Conservation (phyloP, 1,140 invertebrate genomes). For the Drosophila lacertosa region DNA sequence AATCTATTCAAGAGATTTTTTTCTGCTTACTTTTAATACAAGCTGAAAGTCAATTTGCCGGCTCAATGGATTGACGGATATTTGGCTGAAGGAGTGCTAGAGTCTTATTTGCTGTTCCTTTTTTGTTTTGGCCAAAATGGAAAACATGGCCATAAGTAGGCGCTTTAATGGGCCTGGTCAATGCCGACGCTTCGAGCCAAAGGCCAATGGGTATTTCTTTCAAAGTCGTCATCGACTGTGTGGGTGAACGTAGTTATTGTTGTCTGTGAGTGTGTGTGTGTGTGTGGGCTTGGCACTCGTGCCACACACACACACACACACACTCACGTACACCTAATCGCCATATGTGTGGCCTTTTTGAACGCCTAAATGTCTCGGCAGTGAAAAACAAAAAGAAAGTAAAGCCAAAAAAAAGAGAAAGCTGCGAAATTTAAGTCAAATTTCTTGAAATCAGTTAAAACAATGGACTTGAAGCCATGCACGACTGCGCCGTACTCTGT, state of each 20-base stretch:
- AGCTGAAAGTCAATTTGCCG: conserved; percentile 12
- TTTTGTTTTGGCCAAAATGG: conserved; percentile 31
- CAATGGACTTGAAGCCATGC: too few species aligned
- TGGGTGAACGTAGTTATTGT: too few species aligned
- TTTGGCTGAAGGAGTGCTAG: conserved; percentile 34
- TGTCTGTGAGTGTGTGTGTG: too few species aligned
- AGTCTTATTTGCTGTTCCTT: conserved; percentile 7
- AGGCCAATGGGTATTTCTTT: conserved; percentile 71
- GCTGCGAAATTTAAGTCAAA: conserved; percentile 56
- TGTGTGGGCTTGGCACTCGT: conserved; percentile 24
- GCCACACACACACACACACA: conserved; percentile 7
- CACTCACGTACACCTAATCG: conserved; percentile 1
- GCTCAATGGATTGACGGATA: conserved; percentile 50
- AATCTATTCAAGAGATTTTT: too few species aligned
- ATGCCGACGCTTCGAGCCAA: conserved; percentile 65
- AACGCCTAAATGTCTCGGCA: conserved; percentile 60
- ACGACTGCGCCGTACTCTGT: too few species aligned
- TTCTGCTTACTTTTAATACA: too few species aligned
- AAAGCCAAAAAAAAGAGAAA: not conserved
- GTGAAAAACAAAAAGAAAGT: conserved; percentile 16
- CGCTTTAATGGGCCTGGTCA: conserved; percentile 66
- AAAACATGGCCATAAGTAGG: conserved; percentile 59
- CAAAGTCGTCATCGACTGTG: conserved; percentile 68
- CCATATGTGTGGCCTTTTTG: conserved; percentile 48
- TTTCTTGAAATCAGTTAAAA: conserved; percentile 58